Evolutionary conservation across 2,888 invertebrate genomes (phyloP), one percentile per base, ranked within the genome.

Genomic region (Euplagia quadripunctaria): DNA sequence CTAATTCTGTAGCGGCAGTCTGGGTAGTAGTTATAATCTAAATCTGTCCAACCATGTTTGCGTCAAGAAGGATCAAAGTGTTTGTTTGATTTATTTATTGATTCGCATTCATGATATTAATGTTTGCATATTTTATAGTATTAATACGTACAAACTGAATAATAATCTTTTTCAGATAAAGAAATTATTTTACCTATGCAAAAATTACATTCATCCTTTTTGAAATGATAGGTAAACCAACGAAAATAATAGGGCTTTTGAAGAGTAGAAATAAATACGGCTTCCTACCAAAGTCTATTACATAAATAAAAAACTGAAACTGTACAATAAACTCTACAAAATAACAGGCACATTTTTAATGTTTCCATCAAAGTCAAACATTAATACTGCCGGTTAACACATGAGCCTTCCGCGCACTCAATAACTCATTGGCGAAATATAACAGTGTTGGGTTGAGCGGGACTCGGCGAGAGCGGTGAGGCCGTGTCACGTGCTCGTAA

Each of bases 401-500:
- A 92, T 91, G 92, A 94, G 93, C 92, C 90, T 91, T 91, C 89
- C 83, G 91, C 90, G 88, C 91, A 94, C 94, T 95, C 95, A 94
- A 95, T 95, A 95, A 95, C 94, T 96, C 95, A 96, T 94, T 95
- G 94, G 88, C 91, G 88, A 94, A 94, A 92, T 93, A 93, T 90
- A 92, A 87, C 91, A 87, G 89, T 87, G 87, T 86, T 86, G 89
- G 88, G 89, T 64, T 74, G 87, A 91, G 89, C 73, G 88, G 86
- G 66, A 65, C 61, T 64, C 74, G 65, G 89, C 83, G 88, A 91
- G 90, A 85, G 89, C 88, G 89, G 92, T 87, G 87, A 88, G 89
- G 90, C 87, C 91, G 94, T 94, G 94, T 95, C 95, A 96, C 95
- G 95, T 96, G 95, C 92, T 93, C 85, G 93, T 96, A 96, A 96